Percentiles rank a stretch among this genome's conserved stretches.
phyloP scores from a whole-genome alignment of 2,888 invertebrate species.

The Argynnis bischoffii region DNA sequence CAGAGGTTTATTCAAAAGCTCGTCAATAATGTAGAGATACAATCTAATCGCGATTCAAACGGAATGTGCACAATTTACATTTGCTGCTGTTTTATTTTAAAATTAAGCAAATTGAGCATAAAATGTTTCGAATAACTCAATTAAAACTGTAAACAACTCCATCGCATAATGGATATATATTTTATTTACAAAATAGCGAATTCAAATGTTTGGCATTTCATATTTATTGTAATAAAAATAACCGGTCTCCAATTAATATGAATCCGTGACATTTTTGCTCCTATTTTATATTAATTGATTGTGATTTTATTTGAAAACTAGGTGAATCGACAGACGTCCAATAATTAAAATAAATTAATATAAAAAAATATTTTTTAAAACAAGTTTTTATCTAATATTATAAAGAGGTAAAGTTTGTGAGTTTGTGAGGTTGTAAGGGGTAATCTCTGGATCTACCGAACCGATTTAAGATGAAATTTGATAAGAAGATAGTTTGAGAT shows the following conservation, averaged over 20 bases:
- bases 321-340: neutral
- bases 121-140: constrained; percentile 14
- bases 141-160: constrained; percentile 2
- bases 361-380: too few relatives aligned
- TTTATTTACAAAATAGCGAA: too few relatives aligned
- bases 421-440: too few relatives aligned
- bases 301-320: constrained; percentile 8
- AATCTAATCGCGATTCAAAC: constrained; percentile 6
- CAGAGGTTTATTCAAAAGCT: neutral
- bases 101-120: constrained; percentile 3
- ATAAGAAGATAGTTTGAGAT: too few relatives aligned
- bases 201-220: constrained; percentile 3
- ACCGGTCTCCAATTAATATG: constrained; percentile 8
- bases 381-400: too few relatives aligned
- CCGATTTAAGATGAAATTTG: too few relatives aligned
- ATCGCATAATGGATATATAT: neutral
- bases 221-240: constrained; percentile 11
- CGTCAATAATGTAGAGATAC: constrained; percentile 1
- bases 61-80: constrained; percentile 1
- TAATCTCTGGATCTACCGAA: too few relatives aligned
- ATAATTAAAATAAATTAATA: neutral
- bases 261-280: constrained; percentile 19
- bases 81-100: neutral
- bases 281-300: constrained; percentile 12
- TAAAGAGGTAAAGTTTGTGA: too few relatives aligned